Base-by-base conservation (phyloP, 2,888 invertebrate species). In the Lithosia quadra region DNA sequence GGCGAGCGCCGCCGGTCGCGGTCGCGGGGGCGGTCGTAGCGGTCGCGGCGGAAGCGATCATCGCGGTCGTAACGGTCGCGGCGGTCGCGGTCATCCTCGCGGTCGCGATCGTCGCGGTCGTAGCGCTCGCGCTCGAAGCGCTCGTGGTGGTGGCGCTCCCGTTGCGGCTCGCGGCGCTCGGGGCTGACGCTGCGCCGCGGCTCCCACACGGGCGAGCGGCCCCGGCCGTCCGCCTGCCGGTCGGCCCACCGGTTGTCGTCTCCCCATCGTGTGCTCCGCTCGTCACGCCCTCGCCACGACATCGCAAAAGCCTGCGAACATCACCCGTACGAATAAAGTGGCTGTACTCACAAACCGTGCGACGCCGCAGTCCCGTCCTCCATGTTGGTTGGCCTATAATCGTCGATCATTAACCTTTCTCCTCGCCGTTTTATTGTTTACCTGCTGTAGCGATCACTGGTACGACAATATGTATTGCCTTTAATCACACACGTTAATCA, bases 241-340 rank as follows among this genome's bases (percentile, higher is more conserved):
- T 78, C 77, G 57, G 72, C 63, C 75, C 75, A 73, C 39, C 78
- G 73, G 72, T 63, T 67, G 73, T 81, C 81, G 34, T 88, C 90
- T 72, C 87, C 89, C 93, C 93, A 93, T 24, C 93, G 89, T 73
- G 90, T 81, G 68, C 84, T 83, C 67, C 93, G 88, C 74, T 91
- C 92, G 73, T 93, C 92, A 68, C 92, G 87, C 75, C 88, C 89
- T 69, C 94, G 90, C 94, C 94, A 92, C 85, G 94, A 94, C 94
- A 94, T 94, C 82, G 83, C 84, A 82, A 72, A 70, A 61, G 87
- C 91, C 94, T 94, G 94, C 84, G 92, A 94, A 94, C 91, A 93
- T 88, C 89, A 86, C 78, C 88, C 87, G 84, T 86, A 86, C 81
- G 77, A 85, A 89, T 93, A 86, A 91, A 92, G 88, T 84, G 76